Evolutionary conservation across 2,888 invertebrate genomes (phyloP), one percentile per base, ranked within the genome.

Genomic region (Noctua janthe): DNA sequence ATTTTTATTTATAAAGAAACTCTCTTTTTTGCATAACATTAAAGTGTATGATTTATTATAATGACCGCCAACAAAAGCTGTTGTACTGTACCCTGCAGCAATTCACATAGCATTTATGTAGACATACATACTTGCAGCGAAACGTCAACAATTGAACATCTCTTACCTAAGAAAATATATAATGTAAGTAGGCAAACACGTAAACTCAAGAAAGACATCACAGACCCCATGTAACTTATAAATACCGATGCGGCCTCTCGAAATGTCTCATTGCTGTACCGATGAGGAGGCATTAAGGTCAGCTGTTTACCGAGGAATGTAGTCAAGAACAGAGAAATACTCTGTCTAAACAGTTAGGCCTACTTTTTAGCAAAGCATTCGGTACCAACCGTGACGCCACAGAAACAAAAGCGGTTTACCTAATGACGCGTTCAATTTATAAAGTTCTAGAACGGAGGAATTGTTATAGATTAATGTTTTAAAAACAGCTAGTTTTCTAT

Each of bases 321-420:
- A 90, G 91, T 88, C 91, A 91, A 91, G 91, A 91, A 91, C 92
- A 91, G 91, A 94, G 94, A 93, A 94, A 93, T 92, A 90, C 87
- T 92, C 88, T 89, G 87, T 90, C 89, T 89, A 88, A 92, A 95
- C 96, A 94, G 96, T 96, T 94, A 95, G 95, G 90, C 94, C 95
- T 91, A 95, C 94, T 95, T 96, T 94, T 94, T 90, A 92, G 88
- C 90, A 91, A 93, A 92, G 90, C 91, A 93, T 90, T 90, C 91
- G 90, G 91, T 89, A 91, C 91, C 88, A 87, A 92, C 89, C 93
- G 93, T 93, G 92, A 93, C 92, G 91, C 75, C 82, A 80, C 81
- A 88, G 88, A 90, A 91, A 90, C 84, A 89, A 88, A 88, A 76
- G 81, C 80, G 69, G 89, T 82, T 90, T 90, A 84, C 76, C 87